Base-by-base conservation (phyloP, 2,797 vertebrate genomes). In the Pagetopsis macropterus region DNA sequence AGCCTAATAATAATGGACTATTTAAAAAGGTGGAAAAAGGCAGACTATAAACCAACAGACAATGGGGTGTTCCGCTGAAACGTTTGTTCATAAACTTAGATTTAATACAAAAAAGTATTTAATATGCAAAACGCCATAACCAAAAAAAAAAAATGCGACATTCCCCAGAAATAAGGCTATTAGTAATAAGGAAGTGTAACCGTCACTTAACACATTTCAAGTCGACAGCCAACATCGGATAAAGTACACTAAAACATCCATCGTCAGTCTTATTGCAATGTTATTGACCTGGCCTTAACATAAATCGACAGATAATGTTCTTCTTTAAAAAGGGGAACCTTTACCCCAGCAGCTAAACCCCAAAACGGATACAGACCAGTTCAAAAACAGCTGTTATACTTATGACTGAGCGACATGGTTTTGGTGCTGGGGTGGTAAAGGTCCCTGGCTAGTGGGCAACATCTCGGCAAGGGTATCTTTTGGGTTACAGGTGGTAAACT, bases 401-500 rank as follows among this genome's bases (percentile, higher is more conserved):
- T 14, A 11, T 3, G 57, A 65, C 49, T 48, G 48, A 50, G 37
- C 13, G 9, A 7, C 43, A 8, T 2, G 31, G 19, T 61, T 75
- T 56, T 48, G 54, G 13, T 16, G 69, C 52, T 9, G 17, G 15
- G 5, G 3, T 9, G 27, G 23, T 27, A 44, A 58, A 64, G 44
- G 23, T 75, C 44, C 40, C 33, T 7, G 43, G 45, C 63, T 70
- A 51, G 55, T 54, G 56, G 50, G 19, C 64, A 62, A 19, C 86
- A 82, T 84, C 87, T 81, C 75, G 37, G 70, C 64, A 48, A 52
- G 21, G 62, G 37, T 70, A 27, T 67, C 41, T 9, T 62, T 15
- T 10, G 33, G 65, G 82, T 86, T 88, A 87, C 82, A 87, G 76
- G 78, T 88, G 72, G 78, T 60, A 79, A 61, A 52, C 75, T 54